phyloP scores from a whole-genome alignment of 2,888 invertebrate genomes.

The Agrochola circellaris region DNA sequence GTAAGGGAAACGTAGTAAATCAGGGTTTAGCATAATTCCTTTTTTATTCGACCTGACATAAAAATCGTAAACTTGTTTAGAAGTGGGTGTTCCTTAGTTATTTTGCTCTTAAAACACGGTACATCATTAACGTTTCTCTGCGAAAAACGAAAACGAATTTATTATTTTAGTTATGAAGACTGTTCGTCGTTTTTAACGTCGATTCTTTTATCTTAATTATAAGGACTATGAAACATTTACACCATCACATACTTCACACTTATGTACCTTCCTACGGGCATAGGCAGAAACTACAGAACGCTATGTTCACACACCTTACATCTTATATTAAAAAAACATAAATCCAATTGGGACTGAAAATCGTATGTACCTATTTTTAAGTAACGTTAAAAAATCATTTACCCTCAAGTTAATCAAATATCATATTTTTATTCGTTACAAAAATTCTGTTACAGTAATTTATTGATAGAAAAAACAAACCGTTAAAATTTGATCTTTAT shows the following conservation, averaged over 20 bases:
- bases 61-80: conserved; percentile 73
- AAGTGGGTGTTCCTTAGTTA: conserved; percentile 63
- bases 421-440: not conserved
- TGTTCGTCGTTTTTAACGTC: not conserved
- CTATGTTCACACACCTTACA: no score
- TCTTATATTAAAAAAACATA: not conserved
- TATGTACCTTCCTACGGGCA: not conserved
- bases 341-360: not conserved
- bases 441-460: not conserved
- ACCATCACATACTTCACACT: not conserved
- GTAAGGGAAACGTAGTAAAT: conserved; percentile 71
- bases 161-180: conserved; percentile 3
- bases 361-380: not conserved
- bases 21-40: conserved; percentile 77
- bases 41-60: conserved; percentile 76
- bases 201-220: not conserved
- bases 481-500: not conserved
- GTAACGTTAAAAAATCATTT: not conserved
- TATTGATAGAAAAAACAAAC: conserved; percentile 12
- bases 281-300: no score
- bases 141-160: conserved; percentile 41
- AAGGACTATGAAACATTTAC: not conserved
- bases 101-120: conserved; percentile 53
- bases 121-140: conserved; percentile 56
- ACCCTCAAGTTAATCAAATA: no score